These are phyloP conservation scores for Phaenicophaeus curvirostris DNA, from an alignment of 2,797 vertebrate genomes.

Conservation along the genomic window DNA sequence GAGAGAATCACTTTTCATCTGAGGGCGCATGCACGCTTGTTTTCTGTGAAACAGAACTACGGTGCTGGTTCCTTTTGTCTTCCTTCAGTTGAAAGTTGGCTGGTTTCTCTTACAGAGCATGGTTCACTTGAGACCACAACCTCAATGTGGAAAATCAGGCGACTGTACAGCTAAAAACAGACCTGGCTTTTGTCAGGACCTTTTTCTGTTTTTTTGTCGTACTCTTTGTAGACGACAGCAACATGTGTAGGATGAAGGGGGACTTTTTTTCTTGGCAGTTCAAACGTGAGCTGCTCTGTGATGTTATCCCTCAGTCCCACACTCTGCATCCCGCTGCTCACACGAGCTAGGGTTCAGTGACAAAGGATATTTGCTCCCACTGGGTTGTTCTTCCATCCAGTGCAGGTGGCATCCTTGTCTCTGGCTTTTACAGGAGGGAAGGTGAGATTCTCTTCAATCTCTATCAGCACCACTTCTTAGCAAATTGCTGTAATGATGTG, in stretches of 20 bases:
- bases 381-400: not conserved
- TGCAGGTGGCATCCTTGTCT: not conserved
- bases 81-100: not conserved
- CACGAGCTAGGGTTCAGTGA: accelerated
- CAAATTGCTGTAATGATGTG: not conserved
- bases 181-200: not conserved
- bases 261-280: not conserved
- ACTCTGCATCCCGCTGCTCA: not conserved
- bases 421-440: not conserved
- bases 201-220: accelerated
- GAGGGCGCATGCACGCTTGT: accelerated
- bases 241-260: not conserved
- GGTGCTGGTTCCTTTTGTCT: not conserved
- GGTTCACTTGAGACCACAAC: not conserved
- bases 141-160: not conserved
- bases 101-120: not conserved
- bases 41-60: not conserved
- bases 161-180: not conserved
- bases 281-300: accelerated
- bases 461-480: not conserved
- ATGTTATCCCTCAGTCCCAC: not conserved
- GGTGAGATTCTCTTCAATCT: not conserved
- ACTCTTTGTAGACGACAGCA: not conserved
- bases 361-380: not conserved
- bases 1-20: not conserved